Evolutionary conservation across 2,797 vertebrate genomes (phyloP).

Genomic region (Eospalax fontanierii): DNA sequence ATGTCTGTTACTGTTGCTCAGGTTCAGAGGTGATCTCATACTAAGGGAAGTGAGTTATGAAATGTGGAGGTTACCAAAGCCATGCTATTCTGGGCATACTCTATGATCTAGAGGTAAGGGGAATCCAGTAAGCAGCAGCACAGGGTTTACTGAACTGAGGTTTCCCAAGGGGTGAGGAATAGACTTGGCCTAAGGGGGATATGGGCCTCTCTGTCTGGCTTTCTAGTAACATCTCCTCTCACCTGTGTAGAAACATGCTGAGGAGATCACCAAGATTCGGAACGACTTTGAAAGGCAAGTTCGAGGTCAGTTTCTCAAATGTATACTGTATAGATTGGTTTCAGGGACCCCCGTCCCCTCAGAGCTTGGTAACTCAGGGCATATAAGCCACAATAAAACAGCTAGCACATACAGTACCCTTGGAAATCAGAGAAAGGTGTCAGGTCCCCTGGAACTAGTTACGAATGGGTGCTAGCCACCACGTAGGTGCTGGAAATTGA

Average conservation of each 20-base stretch:
- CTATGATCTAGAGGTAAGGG: accelerated
- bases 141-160: not conserved
- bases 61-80: not conserved
- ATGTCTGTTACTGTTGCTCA: no score
- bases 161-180: not conserved
- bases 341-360: no score
- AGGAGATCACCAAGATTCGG: conserved; percentile 90
- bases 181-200: no score
- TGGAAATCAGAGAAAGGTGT: no score
- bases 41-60: no score
- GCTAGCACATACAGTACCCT: no score
- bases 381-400: no score
- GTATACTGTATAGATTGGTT: accelerated
- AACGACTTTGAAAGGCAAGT: conserved; percentile 91
- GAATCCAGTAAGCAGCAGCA: not conserved
- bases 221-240: accelerated
- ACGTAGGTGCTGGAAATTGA: no score
- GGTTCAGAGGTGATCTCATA: no score
- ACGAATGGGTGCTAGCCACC: no score
- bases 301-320: conserved; percentile 90
- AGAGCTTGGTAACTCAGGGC: not conserved
- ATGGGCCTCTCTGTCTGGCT: not conserved
- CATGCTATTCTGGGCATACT: not conserved
- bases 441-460: no score
- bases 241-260: conserved; percentile 92